Percentiles rank a stretch among this genome's conserved stretches.
These are phyloP conservation scores for Rattus rattus DNA, from an alignment of 2,113 vertebrate species.

Conservation along the genomic window DNA sequence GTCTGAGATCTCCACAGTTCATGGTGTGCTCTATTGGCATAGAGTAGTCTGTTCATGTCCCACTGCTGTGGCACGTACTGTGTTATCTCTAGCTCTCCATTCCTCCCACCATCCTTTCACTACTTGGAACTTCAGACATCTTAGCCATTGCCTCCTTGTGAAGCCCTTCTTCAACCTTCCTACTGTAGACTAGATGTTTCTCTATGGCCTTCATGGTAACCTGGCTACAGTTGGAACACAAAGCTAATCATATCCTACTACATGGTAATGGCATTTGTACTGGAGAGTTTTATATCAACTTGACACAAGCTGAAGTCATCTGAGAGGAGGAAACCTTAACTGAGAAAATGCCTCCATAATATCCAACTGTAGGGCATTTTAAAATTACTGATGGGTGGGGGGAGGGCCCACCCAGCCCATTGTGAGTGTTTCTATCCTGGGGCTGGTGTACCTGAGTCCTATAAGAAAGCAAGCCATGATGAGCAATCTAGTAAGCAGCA, in stretches of 20 bases:
- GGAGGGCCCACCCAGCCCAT: background rate
- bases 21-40: background rate
- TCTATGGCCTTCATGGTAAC: background rate
- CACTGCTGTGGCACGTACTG: background rate
- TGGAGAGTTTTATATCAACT: background rate
- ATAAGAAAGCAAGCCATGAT: background rate
- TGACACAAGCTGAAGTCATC: background rate
- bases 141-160: background rate
- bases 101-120: background rate
- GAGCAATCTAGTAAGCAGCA: background rate
- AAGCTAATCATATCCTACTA: background rate
- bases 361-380: background rate
- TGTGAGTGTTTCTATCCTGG: background rate
- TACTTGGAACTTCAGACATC: background rate
- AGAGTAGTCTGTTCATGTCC: background rate
- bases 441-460: background rate
- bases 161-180: background rate
- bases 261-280: background rate
- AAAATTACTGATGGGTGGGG: background rate
- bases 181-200: background rate
- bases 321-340: background rate
- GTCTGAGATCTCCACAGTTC: background rate
- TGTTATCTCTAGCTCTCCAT: background rate
- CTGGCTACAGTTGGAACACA: conserved; percentile 3
- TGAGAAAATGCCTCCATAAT: background rate